Evolutionary conservation across 2,888 invertebrate genomes (phyloP).

Genomic region (Acleris sparsana): DNA sequence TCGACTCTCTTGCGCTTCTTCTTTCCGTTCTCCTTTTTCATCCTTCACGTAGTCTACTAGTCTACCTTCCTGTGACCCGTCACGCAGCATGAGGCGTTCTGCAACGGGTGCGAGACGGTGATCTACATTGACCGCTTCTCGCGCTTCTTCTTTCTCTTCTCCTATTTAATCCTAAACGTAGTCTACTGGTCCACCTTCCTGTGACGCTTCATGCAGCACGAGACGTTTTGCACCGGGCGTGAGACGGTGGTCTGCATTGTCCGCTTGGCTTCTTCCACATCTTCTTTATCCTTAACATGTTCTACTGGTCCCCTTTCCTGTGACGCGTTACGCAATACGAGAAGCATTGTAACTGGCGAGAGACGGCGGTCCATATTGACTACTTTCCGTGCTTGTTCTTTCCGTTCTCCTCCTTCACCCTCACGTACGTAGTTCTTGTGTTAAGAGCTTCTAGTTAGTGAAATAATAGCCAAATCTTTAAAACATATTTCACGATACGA

Average conservation of each 20-base stretch:
- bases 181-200: conserved; percentile 94
- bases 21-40: conserved; percentile 95
- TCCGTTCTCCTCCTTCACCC: conserved; percentile 93
- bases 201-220: conserved; percentile 48
- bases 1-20: conserved; percentile 93
- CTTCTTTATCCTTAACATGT: conserved; percentile 93
- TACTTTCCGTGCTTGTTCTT: conserved; percentile 94
- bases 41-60: conserved; percentile 96
- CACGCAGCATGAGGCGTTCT: conserved; percentile 34
- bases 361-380: conserved; percentile 92
- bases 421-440: conserved; percentile 80
- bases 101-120: conserved; percentile 84
- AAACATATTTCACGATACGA: too few relatives aligned
- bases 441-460: too few relatives aligned
- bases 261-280: conserved; percentile 93
- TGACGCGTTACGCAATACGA: conserved; percentile 64
- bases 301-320: conserved; percentile 93
- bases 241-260: conserved; percentile 93
- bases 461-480: too few relatives aligned
- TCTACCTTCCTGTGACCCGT: conserved; percentile 86
- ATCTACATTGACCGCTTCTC: conserved; percentile 94
- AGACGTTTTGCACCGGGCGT: conserved; percentile 49
- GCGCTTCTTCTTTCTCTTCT: conserved; percentile 94
- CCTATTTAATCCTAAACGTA: conserved; percentile 94
- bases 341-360: conserved; percentile 91